Conservation (phyloP, 2,888 invertebrate genomes). For the Sphaerophoria taeniata region DNA sequence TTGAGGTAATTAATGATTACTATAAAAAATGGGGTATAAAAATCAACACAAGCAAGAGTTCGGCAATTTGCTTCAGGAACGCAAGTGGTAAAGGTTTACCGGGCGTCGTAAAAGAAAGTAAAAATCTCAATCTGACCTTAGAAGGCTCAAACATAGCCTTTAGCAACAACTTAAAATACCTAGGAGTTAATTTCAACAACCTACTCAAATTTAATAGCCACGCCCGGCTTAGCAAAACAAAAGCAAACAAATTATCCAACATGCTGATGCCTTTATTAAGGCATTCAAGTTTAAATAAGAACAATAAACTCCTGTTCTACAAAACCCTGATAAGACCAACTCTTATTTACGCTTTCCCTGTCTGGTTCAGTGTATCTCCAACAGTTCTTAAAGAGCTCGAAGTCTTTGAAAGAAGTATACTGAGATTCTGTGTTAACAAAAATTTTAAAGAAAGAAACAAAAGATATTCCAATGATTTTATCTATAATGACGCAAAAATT, state of each 20-base stretch:
- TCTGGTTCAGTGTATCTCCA: slow-evolving; percentile 14
- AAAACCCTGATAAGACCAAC: slow-evolving; percentile 14
- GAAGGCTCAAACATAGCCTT: not conserved
- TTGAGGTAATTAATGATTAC: not conserved
- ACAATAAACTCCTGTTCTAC: slow-evolving; percentile 9
- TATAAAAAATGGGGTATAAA: not conserved
- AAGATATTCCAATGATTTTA: not conserved
- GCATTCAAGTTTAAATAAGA: not conserved
- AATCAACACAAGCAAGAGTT: not conserved
- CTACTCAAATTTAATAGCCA: slow-evolving; percentile 13
- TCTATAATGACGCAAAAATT: not conserved
- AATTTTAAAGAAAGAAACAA: slow-evolving; percentile 2
- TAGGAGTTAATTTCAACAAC: not conserved
- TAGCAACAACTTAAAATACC: slow-evolving; percentile 15
- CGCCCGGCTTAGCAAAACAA: not conserved
- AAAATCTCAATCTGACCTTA: not conserved
- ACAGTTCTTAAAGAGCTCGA: not conserved
- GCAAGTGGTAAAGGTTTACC: not conserved
- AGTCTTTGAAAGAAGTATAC: not conserved
- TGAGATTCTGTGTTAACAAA: not conserved
- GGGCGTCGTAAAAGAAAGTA: not conserved
- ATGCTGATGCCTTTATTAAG: not conserved
- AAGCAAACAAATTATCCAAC: slow-evolving; percentile 3
- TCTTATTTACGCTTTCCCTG: slow-evolving; percentile 1
- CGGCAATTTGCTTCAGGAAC: not conserved